phyloP scores from a whole-genome alignment of 2,888 invertebrate genomes.

The Patella depressa region DNA sequence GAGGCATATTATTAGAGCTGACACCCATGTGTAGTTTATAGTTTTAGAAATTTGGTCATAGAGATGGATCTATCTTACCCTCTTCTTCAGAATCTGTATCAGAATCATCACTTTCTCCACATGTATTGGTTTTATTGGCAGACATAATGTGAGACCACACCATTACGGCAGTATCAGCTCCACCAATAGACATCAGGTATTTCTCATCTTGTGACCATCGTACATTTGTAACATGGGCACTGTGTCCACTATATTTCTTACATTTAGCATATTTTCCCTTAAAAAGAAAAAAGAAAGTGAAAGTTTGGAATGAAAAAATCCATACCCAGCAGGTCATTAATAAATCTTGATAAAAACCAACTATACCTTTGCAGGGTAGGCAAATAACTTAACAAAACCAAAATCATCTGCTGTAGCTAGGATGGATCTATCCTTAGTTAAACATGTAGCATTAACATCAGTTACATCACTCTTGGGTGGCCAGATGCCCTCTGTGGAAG shows the following conservation, averaged over 20 bases:
- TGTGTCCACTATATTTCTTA: constrained; percentile 71
- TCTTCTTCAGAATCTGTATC: constrained; percentile 71
- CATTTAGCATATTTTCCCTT: constrained; percentile 71
- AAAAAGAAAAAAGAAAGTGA: constrained; percentile 18
- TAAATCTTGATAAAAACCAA: too few species aligned
- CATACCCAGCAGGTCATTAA: too few species aligned
- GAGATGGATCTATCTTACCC: constrained; percentile 43
- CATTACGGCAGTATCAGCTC: constrained; percentile 71
- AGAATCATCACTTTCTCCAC: constrained; percentile 70
- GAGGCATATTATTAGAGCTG: too few species aligned
- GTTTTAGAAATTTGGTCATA: too few species aligned
- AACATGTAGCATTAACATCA: constrained; percentile 71
- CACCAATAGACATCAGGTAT: constrained; percentile 70
- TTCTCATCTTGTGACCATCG: constrained; percentile 68
- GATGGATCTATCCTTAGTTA: constrained; percentile 62
- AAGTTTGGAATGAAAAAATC: not conserved
- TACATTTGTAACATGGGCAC: constrained; percentile 72
- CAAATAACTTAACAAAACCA: constrained; percentile 72
- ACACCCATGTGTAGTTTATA: too few species aligned
- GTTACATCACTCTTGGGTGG: constrained; percentile 72
- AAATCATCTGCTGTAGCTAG: constrained; percentile 72
- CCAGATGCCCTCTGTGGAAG: constrained; percentile 71
- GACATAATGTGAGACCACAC: constrained; percentile 66
- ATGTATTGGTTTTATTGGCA: constrained; percentile 36
- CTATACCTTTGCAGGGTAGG: constrained; percentile 70